Percentiles rank a stretch among this genome's conserved stretches.
Evolutionary conservation across 2,888 invertebrate genomes (phyloP).

Genomic region (Corythucha ciliata): DNA sequence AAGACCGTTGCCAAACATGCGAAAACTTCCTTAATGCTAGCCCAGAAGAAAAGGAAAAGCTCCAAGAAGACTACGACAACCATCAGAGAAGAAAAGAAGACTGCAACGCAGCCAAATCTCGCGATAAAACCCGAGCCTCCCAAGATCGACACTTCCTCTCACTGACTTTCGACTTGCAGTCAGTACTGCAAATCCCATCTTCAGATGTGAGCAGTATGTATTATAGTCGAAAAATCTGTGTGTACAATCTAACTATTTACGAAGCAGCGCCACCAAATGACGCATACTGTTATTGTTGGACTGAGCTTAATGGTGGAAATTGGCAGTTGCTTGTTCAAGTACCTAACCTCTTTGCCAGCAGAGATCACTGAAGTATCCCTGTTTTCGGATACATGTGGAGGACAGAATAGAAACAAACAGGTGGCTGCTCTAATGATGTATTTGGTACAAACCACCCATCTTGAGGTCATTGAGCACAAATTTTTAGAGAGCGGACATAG

Average conservation of each 20-base stretch:
- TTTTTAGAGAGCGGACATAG: constrained; percentile 9
- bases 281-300: constrained; percentile 36
- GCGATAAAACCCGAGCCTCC: constrained; percentile 30
- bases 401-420: constrained; percentile 10
- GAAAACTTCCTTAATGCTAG: neutral
- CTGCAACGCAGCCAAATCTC: constrained; percentile 29
- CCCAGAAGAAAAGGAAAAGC: neutral
- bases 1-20: too few species aligned
- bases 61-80: neutral
- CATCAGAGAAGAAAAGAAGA: constrained; percentile 19
- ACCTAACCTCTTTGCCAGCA: too few species aligned
- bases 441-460: constrained; percentile 2
- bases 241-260: neutral
- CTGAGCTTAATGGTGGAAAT: constrained; percentile 38
- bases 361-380: neutral
- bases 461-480: constrained; percentile 10
- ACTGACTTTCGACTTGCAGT: constrained; percentile 8
- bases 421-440: constrained; percentile 5
- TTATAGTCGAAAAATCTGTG: neutral
- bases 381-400: constrained; percentile 17
- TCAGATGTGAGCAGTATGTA: neutral
- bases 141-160: constrained; percentile 33
- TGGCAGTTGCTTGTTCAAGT: too few species aligned
- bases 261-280: constrained; percentile 28
- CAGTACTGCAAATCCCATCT: neutral